Evolutionary conservation across 2,113 vertebrate species (phyloP).

Genomic region (Rhegmatorhina hoffmannsi): DNA sequence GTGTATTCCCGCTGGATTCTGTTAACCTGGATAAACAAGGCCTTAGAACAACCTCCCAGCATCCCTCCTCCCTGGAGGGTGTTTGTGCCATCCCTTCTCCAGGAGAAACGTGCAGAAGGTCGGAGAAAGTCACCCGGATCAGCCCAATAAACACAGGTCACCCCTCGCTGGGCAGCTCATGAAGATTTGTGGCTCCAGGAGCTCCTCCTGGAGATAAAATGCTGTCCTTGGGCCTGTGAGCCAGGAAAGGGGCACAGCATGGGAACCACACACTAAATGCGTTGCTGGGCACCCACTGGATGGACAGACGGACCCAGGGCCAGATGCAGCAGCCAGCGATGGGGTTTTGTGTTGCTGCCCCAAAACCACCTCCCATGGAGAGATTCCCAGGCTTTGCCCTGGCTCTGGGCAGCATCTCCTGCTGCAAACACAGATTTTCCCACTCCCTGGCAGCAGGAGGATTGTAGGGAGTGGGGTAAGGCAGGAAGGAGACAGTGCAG

Average conservation of each 20-base stretch:
- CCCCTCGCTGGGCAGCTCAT: neutral
- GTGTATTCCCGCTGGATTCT: accelerated
- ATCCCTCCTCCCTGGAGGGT: neutral
- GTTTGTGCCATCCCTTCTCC: neutral
- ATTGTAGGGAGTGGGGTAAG: neutral
- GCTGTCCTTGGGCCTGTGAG: neutral
- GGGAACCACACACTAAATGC: neutral
- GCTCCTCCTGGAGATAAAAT: neutral
- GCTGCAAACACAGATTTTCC: neutral
- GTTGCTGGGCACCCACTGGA: accelerated
- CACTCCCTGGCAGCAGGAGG: accelerated
- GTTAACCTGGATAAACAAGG: neutral
- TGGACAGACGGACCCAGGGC: neutral
- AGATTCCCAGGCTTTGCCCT: neutral
- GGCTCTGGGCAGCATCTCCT: neutral
- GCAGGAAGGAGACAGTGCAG: neutral
- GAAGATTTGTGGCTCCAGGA: neutral
- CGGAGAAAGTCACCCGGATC: neutral
- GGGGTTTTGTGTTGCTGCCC: neutral
- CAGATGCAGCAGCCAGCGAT: neutral
- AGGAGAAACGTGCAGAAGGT: neutral
- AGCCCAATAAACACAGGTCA: neutral
- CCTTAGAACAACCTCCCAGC: neutral
- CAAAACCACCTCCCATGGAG: accelerated
- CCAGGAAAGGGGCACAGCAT: accelerated